These are phyloP conservation scores for Macaria notata DNA, from an alignment of 2,888 invertebrate genomes.

Conservation along the genomic window DNA sequence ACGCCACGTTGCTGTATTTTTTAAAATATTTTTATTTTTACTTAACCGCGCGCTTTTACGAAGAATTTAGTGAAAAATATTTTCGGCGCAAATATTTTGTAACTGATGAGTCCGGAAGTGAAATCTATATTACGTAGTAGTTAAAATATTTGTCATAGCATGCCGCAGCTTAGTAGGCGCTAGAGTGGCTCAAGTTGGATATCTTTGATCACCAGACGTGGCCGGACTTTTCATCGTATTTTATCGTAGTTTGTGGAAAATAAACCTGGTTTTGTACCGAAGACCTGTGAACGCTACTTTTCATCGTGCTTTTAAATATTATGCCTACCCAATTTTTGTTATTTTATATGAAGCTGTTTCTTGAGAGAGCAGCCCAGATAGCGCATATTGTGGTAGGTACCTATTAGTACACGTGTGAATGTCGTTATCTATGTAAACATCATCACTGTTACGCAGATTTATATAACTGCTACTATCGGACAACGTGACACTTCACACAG, in stretches of 20 bases:
- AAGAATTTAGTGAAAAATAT: neutral
- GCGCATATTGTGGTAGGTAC: too few species aligned
- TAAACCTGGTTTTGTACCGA: too few species aligned
- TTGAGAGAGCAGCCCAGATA: neutral
- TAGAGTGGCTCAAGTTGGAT: too few species aligned
- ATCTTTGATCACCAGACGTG: too few species aligned
- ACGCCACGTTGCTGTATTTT: constrained; percentile 14
- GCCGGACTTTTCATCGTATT: too few species aligned
- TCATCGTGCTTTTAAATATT: too few species aligned
- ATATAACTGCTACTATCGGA: constrained; percentile 7
- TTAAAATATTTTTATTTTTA: constrained; percentile 1
- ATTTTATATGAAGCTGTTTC: neutral
- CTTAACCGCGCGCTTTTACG: neutral
- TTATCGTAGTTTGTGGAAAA: too few species aligned
- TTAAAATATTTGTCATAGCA: too few species aligned
- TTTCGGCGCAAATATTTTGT: constrained; percentile 8
- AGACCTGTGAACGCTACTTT: too few species aligned
- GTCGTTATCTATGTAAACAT: constrained; percentile 11
- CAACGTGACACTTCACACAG: neutral
- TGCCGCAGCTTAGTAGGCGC: too few species aligned
- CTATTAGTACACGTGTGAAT: constrained; percentile 1
- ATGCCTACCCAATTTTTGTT: too few species aligned
- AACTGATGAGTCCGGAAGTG: constrained; percentile 6
- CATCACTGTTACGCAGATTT: constrained; percentile 4
- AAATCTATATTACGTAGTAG: too few species aligned